Conservation (phyloP, 2,113 vertebrate genomes). For the Leucosticte australis region DNA sequence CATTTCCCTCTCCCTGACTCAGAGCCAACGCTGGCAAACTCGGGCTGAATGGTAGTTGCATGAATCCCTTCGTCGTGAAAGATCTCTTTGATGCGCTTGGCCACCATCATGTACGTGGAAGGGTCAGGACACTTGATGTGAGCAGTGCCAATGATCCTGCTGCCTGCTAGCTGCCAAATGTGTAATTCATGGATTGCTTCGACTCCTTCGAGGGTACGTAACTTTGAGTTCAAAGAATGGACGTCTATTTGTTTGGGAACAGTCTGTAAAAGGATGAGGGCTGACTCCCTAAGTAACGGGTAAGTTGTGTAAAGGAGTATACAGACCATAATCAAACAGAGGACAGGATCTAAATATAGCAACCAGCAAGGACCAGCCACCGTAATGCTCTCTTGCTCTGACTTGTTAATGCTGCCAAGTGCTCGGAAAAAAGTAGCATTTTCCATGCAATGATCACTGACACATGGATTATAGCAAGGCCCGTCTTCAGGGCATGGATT, state of each 20-base stretch:
- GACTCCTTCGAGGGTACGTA: slow-evolving; percentile 87
- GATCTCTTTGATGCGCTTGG: slow-evolving; percentile 95
- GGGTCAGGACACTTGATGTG: slow-evolving; percentile 98
- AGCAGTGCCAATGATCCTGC: slow-evolving; percentile 96
- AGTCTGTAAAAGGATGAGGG: slow-evolving; percentile 96
- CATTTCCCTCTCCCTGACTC: slow-evolving; percentile 86
- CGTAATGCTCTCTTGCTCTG: neutral
- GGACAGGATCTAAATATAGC: slow-evolving; percentile 91
- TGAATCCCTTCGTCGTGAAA: slow-evolving; percentile 98
- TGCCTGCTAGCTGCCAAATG: slow-evolving; percentile 97
- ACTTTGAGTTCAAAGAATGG: slow-evolving; percentile 84
- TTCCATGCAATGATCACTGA: slow-evolving; percentile 76
- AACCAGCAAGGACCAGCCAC: slow-evolving; percentile 93
- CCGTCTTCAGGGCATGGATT: slow-evolving; percentile 76
- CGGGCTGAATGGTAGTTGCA: slow-evolving; percentile 96
- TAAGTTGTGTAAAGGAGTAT: slow-evolving; percentile 97
- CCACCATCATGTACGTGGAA: slow-evolving; percentile 95
- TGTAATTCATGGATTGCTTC: slow-evolving; percentile 96
- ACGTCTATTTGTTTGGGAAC: slow-evolving; percentile 98
- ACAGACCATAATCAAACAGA: slow-evolving; percentile 94
- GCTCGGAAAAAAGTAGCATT: slow-evolving; percentile 75
- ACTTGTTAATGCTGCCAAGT: neutral
- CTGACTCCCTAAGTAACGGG: slow-evolving; percentile 94
- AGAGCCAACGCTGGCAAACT: slow-evolving; percentile 90
- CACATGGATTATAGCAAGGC: slow-evolving; percentile 84